Percentiles rank a stretch among this genome's conserved stretches.
These are phyloP conservation scores for Phragmatobia fuliginosa DNA, from an alignment of 2,888 invertebrate species.

Conservation along the genomic window DNA sequence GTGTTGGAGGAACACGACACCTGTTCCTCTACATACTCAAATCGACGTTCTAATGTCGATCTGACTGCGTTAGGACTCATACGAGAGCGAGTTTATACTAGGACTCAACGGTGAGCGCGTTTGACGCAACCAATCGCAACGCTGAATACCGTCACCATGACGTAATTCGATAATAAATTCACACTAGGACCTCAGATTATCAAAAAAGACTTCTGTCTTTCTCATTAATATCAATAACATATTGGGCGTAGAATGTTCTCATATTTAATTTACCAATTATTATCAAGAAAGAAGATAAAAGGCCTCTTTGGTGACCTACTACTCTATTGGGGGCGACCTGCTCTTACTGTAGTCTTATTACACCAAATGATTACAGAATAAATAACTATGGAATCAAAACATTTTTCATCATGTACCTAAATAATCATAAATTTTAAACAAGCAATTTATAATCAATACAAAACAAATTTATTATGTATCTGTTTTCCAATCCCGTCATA, in stretches of 20 bases:
- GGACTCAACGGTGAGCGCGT: too few relatives aligned
- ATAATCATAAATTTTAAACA: neutral
- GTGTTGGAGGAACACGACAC: too few relatives aligned
- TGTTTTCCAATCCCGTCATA: neutral
- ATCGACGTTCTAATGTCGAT: too few relatives aligned
- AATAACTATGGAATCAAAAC: neutral
- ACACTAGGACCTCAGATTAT: too few relatives aligned
- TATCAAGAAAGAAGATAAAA: neutral
- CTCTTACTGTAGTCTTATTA: neutral
- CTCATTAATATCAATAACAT: neutral
- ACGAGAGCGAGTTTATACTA: too few relatives aligned
- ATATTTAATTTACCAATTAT: neutral
- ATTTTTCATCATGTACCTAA: neutral
- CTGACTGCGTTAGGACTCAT: too few relatives aligned
- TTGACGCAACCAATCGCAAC: too few relatives aligned
- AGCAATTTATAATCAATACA: neutral
- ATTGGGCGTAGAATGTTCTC: neutral
- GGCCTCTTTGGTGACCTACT: neutral
- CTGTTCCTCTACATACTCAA: too few relatives aligned
- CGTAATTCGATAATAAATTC: too few relatives aligned
- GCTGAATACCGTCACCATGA: too few relatives aligned
- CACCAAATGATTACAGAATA: neutral
- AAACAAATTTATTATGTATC: neutral
- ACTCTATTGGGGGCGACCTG: neutral
- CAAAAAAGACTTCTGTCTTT: too few relatives aligned